Conservation (phyloP, 1,140 invertebrate species). For the Nasonia longicornis region DNA sequence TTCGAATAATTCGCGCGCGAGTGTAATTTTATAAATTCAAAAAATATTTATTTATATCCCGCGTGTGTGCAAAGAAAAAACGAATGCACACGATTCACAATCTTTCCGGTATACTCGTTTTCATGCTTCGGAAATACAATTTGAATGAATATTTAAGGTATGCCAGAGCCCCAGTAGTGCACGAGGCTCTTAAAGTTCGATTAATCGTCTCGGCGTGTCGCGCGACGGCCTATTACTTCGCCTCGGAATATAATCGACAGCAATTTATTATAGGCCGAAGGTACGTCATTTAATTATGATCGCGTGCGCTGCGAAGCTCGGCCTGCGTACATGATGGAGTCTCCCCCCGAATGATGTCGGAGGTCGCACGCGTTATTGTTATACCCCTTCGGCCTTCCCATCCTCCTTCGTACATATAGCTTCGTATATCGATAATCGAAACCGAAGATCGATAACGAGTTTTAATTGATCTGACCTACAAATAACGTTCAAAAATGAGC, state of each 20-base stretch:
- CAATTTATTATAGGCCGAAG: conserved; percentile 13
- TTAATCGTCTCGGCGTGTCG: background rate
- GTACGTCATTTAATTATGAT: conserved; percentile 17
- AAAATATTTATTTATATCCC: no score
- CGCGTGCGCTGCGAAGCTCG: background rate
- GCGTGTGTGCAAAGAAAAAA: no score
- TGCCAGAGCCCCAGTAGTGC: background rate
- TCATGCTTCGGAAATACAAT: background rate
- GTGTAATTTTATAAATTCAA: no score
- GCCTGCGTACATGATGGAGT: background rate
- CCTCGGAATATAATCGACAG: conserved; percentile 21
- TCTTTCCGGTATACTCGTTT: background rate
- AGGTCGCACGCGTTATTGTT: background rate
- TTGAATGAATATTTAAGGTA: background rate
- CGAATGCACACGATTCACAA: no score
- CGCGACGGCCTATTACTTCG: background rate
- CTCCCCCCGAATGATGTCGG: background rate
- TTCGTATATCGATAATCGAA: no score
- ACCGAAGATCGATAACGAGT: no score
- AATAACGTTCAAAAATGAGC: no score
- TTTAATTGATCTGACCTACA: no score
- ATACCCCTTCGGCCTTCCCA: background rate
- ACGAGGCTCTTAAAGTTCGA: background rate
- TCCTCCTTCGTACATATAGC: background rate
- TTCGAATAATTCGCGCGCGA: no score